Conservation (phyloP, 1,140 invertebrate genomes). For the Bicyclus anynana region DNA sequence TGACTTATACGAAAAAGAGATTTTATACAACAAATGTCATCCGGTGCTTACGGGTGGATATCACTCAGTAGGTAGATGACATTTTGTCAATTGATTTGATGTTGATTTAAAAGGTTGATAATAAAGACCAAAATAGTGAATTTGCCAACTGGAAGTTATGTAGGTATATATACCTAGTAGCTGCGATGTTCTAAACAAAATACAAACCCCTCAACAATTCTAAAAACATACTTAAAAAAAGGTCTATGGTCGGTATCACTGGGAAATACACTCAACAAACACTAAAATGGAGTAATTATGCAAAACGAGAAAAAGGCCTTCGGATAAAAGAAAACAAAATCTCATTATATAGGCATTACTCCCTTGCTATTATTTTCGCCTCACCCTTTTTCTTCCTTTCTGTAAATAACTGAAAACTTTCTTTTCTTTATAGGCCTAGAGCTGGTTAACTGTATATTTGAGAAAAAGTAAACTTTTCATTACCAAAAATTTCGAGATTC, state of each 20-base stretch:
- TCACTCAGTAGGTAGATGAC: no score
- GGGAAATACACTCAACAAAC: constrained; percentile 4
- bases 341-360: constrained; percentile 43
- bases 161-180: no score
- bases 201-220: not conserved
- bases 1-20: no score
- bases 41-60: no score
- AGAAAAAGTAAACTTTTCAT: no score
- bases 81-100: no score
- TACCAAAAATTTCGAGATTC: no score
- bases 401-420: constrained; percentile 23
- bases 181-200: constrained; percentile 3
- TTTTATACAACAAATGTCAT: no score
- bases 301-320: constrained; percentile 28
- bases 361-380: constrained; percentile 33
- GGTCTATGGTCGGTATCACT: not conserved
- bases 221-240: not conserved
- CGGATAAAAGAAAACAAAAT: constrained; percentile 41
- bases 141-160: no score
- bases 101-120: no score
- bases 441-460: not conserved
- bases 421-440: constrained; percentile 1
- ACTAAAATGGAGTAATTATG: constrained; percentile 16
- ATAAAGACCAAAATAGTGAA: no score
- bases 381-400: constrained; percentile 30